Conservation (phyloP, 2,797 vertebrate genomes). For the Fistularia tabacaria region DNA sequence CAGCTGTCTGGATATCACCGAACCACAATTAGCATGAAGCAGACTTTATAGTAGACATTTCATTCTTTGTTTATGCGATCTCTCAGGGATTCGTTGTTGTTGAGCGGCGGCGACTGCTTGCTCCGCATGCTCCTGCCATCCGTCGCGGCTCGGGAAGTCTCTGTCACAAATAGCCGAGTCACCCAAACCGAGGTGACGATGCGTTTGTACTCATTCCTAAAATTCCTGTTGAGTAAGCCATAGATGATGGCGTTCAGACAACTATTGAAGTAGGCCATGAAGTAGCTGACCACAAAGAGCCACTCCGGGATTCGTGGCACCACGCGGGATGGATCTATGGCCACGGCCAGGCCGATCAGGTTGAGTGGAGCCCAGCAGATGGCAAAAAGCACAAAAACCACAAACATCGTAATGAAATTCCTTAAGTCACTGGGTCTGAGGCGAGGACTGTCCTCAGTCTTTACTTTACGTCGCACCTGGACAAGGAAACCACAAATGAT, state of each 20-base stretch:
- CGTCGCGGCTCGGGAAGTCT: constrained; percentile 72
- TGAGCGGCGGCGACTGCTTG: constrained; percentile 72
- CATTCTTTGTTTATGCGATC: constrained; percentile 62
- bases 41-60: constrained; percentile 7
- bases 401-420: constrained; percentile 84
- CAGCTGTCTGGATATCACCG: constrained; percentile 43
- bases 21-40: constrained; percentile 33
- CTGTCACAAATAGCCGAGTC: constrained; percentile 73
- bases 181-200: constrained; percentile 78
- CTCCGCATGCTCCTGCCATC: constrained; percentile 71
- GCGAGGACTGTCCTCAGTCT: constrained; percentile 68
- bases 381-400: constrained; percentile 83
- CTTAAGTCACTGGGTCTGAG: constrained; percentile 76
- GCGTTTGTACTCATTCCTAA: constrained; percentile 81
- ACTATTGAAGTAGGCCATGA: constrained; percentile 85
- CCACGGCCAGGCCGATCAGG: constrained; percentile 80
- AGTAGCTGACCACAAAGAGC: constrained; percentile 82
- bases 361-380: constrained; percentile 84
- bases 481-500: background rate
- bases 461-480: constrained; percentile 76
- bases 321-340: constrained; percentile 71
- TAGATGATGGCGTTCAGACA: constrained; percentile 84
- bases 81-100: constrained; percentile 72
- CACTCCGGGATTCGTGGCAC: constrained; percentile 74
- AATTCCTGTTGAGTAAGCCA: constrained; percentile 81